Evolutionary conservation across 1,140 invertebrate genomes (phyloP), one percentile per base, ranked within the genome.

Genomic region (Macrocentrus cingulum): DNA sequence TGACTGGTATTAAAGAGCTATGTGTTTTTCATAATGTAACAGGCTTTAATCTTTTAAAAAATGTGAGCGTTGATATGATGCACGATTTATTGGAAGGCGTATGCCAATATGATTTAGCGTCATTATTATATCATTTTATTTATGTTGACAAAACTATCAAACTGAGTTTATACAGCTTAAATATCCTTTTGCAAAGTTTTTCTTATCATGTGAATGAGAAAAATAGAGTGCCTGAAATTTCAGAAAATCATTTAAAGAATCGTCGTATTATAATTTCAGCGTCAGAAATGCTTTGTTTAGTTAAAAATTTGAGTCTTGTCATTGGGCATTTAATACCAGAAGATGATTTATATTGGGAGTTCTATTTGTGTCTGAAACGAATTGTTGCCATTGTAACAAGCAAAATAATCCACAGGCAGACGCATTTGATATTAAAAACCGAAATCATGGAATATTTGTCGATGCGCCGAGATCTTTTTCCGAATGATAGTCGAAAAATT

Each of bases 201-300:
- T 5, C 29, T 1, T 55, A 25, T 9, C 41, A 15, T 34, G 1
- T 4, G 6, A 25, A 32, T 20, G n/a, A 32, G 15, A 45, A 42
- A 56, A 64, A 67, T 60, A 56, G 36, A n/a, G 62, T 63, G 6
- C 56, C 63, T 15, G 37, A 39, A 20, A 56, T 68, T 8, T 44
- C 25, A 48, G 22, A 42, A 23, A n/a, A 1, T 19, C 56, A 49
- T 34, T 25, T 69, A 25, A 64, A 60, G 56, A 60, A 60, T 0
- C 50, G 54, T 48, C 51, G 45, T 8, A 46, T 64, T 18, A 56
- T 57, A 34, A 57, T 60, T 25, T 65, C 67, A 15, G 53, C 67
- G 9, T 16, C 64, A 37, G 64, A 69, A 65, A 71, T 69, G 64
- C 39, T 59, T 3, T 62, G 48, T 42, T 59, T 69, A 6, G 51